A percentile compares a stretch with the other conserved stretches of the same genome.
Conservation (phyloP, 2,888 invertebrate species). For the Leucophenga maculata region DNA sequence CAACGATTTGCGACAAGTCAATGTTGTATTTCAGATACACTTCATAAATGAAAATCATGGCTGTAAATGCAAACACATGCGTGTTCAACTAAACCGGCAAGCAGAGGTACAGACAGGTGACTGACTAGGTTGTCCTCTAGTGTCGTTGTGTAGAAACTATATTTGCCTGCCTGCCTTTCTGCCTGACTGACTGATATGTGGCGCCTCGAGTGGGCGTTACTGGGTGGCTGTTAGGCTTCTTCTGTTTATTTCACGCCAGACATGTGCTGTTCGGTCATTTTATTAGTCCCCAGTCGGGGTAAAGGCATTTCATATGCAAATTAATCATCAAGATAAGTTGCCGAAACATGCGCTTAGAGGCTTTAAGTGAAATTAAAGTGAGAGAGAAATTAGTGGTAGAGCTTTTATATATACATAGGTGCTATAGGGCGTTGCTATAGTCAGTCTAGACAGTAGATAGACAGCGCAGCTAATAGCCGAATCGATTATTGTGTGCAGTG, state of each 20-base stretch:
- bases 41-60: constrained; percentile 9
- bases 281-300: constrained; percentile 13
- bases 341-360: not conserved
- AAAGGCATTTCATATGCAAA: constrained; percentile 18
- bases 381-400: no score
- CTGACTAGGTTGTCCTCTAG: no score
- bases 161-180: no score
- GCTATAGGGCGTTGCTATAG: no score
- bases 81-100: not conserved
- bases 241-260: not conserved
- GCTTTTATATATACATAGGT: no score
- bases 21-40: no score
- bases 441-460: no score
- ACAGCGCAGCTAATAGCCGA: no score
- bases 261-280: constrained; percentile 9
- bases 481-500: no score
- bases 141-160: no score
- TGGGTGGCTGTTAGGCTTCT: not conserved
- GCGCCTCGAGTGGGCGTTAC: constrained; percentile 5
- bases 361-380: no score
- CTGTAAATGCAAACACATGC: constrained; percentile 20
- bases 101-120: no score
- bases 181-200: constrained; percentile 2
- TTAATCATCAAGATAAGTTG: constrained; percentile 15
- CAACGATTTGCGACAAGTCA: constrained; percentile 18